Evolutionary conservation across 1,140 invertebrate genomes (phyloP), one percentile per base, ranked within the genome.

Genomic region (Zaprionus africanus): DNA sequence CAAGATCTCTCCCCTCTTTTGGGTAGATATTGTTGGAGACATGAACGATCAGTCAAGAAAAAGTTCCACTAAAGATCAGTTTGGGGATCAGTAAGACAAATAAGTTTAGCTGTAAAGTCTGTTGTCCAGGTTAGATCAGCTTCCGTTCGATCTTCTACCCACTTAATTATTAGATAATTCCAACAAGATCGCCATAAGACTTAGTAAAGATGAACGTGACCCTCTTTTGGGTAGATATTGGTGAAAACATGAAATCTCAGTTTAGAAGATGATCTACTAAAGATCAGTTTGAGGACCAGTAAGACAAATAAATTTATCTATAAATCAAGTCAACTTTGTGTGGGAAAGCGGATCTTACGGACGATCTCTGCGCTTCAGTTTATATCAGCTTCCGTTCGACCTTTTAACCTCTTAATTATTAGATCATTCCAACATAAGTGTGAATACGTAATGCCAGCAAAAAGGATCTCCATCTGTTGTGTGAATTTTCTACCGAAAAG

Each of bases 381-480:
- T 0, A 38, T 17, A 13, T 19, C 57, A 41, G 0, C 46, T 51
- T 4, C 46, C 17, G 43, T 17, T 49, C 1, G 46, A 17, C 51
- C 17, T 11, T 24, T 0, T 38, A 26, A 54, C 43, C 24, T 5
- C 62, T 64, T 24, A 38, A 64, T 64, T 53, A n/a, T 0, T 19
- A 34, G 31, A 26, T 81, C 38, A 17, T n/a, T 65, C 17, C 5
- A 13, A 5, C n/a, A 31, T 36, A 72, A 34, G 81, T 84, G 81
- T 81, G 64, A 76, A 69, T 76, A 70, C 62, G 36, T 76, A 72
- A 83, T 71, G 71, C 66, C 34, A 31, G 41, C 11, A 54, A 41
- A 58, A n/a, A 41, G 53, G 15, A 54, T 36, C 28, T 17, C 7
- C 56, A 61, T 13, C 46, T 57, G 24, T 61, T 69, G 65, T 62